Percentiles rank a stretch among this genome's conserved stretches.
These are phyloP conservation scores for Papilio polytes DNA, from an alignment of 1,140 invertebrate species.

Conservation along the genomic window DNA sequence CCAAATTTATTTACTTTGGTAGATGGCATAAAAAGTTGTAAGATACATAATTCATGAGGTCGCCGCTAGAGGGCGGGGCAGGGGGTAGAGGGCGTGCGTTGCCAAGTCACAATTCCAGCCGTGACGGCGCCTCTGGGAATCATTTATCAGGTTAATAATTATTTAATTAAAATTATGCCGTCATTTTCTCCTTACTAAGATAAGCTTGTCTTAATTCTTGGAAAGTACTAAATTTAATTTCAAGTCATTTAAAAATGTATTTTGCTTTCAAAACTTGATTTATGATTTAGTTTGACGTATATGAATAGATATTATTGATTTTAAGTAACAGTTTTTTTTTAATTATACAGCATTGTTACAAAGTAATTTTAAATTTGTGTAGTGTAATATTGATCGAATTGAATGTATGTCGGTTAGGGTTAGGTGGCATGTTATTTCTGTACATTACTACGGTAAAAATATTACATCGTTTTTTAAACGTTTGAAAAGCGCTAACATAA, in stretches of 20 bases:
- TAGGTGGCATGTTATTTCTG: too few relatives aligned
- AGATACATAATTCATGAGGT: slow-evolving; percentile 68
- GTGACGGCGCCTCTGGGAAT: slow-evolving; percentile 59
- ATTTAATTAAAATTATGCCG: slow-evolving; percentile 73
- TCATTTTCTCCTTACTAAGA: slow-evolving; percentile 30
- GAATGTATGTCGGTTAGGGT: not conserved
- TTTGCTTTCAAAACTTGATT: too few relatives aligned
- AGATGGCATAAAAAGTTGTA: slow-evolving; percentile 63
- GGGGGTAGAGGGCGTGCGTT: slow-evolving; percentile 56
- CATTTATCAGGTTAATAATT: slow-evolving; percentile 70
- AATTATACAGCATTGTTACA: too few relatives aligned
- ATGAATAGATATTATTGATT: too few relatives aligned
- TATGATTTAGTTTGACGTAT: too few relatives aligned
- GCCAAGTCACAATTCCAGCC: slow-evolving; percentile 69
- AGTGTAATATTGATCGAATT: not conserved
- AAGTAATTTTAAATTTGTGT: too few relatives aligned
- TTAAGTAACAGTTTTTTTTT: too few relatives aligned
- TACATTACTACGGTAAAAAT: not conserved
- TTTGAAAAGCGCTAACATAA: slow-evolving; percentile 5
- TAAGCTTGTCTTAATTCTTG: not conserved
- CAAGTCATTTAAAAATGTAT: not conserved
- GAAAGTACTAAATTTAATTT: slow-evolving; percentile 30
- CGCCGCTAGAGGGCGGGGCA: slow-evolving; percentile 49
- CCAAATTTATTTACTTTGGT: slow-evolving; percentile 54
- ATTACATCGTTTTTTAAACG: not conserved